Percentiles rank a stretch among this genome's conserved stretches.
Evolutionary conservation across 2,113 vertebrate genomes (phyloP).

Genomic region (Phylloscopus trochiloides): DNA sequence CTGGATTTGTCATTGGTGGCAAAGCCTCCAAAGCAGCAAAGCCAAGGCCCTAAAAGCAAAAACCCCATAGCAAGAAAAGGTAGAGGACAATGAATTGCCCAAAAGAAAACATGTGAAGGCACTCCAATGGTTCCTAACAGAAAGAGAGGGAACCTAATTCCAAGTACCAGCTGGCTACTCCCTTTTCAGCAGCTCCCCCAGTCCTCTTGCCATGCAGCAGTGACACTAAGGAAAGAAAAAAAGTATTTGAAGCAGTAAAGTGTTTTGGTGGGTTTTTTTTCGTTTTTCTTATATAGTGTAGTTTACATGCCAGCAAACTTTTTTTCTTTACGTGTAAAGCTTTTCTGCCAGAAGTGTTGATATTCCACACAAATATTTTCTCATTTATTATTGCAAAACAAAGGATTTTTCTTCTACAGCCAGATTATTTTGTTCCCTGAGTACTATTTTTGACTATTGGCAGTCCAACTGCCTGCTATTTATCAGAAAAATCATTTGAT

Average conservation of each 20-base stretch:
- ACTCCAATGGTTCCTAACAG: background rate
- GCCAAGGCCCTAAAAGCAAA: background rate
- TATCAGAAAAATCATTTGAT: conserved; percentile 13
- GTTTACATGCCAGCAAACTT: background rate
- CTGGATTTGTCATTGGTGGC: background rate
- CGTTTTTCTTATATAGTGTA: background rate
- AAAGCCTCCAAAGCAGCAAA: background rate
- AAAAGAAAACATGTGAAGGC: background rate
- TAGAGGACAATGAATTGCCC: background rate
- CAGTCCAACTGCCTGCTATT: background rate
- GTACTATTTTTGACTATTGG: background rate
- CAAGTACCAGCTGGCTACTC: background rate
- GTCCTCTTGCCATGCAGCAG: background rate
- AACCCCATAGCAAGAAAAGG: background rate
- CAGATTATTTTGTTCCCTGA: background rate
- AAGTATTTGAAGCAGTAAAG: background rate
- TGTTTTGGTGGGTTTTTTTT: background rate
- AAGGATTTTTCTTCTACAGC: background rate
- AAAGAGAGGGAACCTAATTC: background rate
- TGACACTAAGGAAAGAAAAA: background rate
- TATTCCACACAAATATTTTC: background rate
- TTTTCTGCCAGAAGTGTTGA: background rate
- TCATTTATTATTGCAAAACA: background rate
- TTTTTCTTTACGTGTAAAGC: background rate
- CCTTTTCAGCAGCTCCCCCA: background rate